Evolutionary conservation across 1,140 invertebrate species (phyloP).

Genomic region (Oreohelix idahoensis): DNA sequence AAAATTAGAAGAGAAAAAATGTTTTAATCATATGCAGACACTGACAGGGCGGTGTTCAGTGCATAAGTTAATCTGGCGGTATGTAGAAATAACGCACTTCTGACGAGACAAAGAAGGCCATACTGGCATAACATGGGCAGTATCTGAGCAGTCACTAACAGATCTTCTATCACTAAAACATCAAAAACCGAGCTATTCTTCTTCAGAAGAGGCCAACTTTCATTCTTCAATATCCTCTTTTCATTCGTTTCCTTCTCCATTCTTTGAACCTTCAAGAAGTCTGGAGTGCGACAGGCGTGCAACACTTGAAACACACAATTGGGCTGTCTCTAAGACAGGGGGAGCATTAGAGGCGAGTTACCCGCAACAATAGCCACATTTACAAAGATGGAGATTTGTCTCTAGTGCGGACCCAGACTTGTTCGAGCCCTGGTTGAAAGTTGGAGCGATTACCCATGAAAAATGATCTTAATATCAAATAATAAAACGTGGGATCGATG

Average conservation of each 20-base stretch:
- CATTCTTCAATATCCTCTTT: not conserved
- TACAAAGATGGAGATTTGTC: not conserved
- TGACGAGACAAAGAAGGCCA: not conserved
- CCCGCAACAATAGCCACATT: not conserved
- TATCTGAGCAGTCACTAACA: not conserved
- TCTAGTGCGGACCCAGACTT: not conserved
- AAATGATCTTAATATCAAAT: slow-evolving; percentile 18
- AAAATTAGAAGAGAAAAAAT: too few species aligned
- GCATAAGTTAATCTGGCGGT: too few species aligned
- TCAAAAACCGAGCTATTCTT: not conserved
- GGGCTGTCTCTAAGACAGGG: not conserved
- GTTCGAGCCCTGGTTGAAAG: slow-evolving; percentile 1
- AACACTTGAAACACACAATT: not conserved
- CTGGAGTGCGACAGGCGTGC: not conserved
- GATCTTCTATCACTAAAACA: not conserved
- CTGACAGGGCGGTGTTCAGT: too few species aligned
- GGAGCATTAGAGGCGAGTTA: not conserved
- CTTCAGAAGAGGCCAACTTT: slow-evolving; percentile 3
- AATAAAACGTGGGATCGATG: not conserved
- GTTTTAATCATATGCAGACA: too few species aligned
- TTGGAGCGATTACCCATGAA: slow-evolving; percentile 2
- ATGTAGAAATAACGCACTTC: too few species aligned
- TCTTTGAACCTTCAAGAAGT: not conserved
- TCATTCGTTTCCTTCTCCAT: not conserved
- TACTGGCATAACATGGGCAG: not conserved